phyloP scores from a whole-genome alignment of 2,797 vertebrate species.

The Anabacerthia variegaticeps region DNA sequence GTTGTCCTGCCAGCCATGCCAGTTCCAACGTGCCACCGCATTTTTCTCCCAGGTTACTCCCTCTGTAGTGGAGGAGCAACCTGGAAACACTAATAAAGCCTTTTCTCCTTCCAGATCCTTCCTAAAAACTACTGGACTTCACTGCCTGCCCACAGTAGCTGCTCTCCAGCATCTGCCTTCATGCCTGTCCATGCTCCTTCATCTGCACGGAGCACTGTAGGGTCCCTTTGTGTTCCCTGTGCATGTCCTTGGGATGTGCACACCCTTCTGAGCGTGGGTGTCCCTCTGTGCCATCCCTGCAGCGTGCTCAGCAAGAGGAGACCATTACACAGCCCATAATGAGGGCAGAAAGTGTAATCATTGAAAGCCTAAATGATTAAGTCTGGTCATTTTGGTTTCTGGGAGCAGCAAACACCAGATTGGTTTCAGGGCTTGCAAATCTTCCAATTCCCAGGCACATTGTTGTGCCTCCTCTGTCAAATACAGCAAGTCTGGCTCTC shows the following conservation, averaged over 20 bases:
- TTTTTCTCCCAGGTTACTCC: not conserved
- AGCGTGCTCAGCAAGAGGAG: not conserved
- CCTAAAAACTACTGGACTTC: not conserved
- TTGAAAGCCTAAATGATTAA: not conserved
- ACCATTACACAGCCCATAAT: not conserved
- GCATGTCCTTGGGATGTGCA: not conserved
- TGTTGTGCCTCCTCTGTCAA: conserved; percentile 23
- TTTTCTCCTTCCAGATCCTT: not conserved
- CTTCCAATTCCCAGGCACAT: not conserved
- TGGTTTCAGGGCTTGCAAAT: not conserved
- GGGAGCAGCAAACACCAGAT: not conserved
- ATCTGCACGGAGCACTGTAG: accelerated
- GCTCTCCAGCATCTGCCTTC: not conserved
- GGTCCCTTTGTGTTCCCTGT: not conserved
- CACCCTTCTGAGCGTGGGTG: not conserved
- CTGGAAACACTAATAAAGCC: not conserved
- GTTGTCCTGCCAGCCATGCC: not conserved
- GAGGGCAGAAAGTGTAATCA: not conserved
- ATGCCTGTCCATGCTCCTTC: not conserved
- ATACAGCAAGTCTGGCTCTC: not conserved
- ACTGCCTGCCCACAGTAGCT: not conserved
- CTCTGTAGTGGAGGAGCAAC: not conserved
- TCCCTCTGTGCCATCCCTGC: not conserved
- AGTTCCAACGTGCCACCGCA: accelerated
- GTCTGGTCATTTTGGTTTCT: not conserved